Evolutionary conservation across 2,113 vertebrate genomes (phyloP), one percentile per base, ranked within the genome.

Genomic region (Sinocyclocheilus grahami): DNA sequence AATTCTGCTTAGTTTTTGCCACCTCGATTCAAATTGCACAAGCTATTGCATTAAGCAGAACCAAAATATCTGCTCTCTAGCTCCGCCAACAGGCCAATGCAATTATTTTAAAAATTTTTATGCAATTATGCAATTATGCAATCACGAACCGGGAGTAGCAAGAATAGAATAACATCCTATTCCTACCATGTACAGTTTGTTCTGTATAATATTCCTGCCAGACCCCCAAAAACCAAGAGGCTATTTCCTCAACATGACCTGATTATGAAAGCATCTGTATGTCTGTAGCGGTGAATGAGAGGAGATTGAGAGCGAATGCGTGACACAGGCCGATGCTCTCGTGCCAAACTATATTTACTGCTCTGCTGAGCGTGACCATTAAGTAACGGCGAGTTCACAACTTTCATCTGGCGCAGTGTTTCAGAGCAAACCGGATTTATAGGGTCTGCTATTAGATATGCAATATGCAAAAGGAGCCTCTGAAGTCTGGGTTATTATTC

Each of bases 291-390:
- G 20, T 1, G 71, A 74, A 42, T 10, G 1, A 12, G 71, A 74
- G 69, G 16, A 42, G 71, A 22, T 39, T 39, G 33, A 11, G 51
- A 67, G 51, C 1, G 22, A 27, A 58, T 58, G 55, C 3, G 5
- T 20, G 55, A 22, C 58, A 58, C 18, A 9, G 20, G 2, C 58
- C 20, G 58, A 37, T 27, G 65, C 71, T 63, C 65, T 87, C 82
- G 62, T 53, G 48, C 27, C n/a, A 53, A 51, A 51, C 51, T 78
- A 42, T 85, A 79, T 88, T 86, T 79, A 79, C 71, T 77, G 37
- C 67, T 88, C 30, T 18, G 78, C 65, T 74, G 67, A 84, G 74
- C 65, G 20, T 83, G 87, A 55, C 84, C 75, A 39, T 65, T 86
- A 80, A 24, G 37, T 63, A 80, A 63, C 24, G 55, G 20, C 22